Percentiles rank a stretch among this genome's conserved stretches.
Conservation (phyloP, 2,888 invertebrate genomes). For the Ormyrus nitidulus region DNA sequence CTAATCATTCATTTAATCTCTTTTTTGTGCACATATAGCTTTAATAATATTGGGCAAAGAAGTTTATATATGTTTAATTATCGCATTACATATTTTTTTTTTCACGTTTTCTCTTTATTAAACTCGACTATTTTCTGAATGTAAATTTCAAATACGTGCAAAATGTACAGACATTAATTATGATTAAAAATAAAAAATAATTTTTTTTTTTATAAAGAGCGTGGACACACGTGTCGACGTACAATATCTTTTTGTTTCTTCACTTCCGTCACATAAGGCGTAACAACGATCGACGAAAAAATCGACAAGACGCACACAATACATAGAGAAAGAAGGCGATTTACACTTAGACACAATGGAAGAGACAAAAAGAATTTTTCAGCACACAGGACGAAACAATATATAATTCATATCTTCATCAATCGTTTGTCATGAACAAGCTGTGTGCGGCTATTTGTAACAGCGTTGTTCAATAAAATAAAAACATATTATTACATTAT, state of each 20-base stretch:
- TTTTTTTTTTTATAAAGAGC: constrained; percentile 20
- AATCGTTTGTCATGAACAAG: constrained; percentile 12
- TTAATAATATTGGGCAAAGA: not conserved
- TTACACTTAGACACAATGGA: not conserved
- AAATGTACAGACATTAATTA: constrained; percentile 55
- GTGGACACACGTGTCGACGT: constrained; percentile 34
- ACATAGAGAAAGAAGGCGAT: constrained; percentile 11
- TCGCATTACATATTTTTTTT: not conserved
- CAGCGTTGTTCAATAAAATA: not conserved
- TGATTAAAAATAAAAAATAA: constrained; percentile 52
- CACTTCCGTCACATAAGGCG: constrained; percentile 22
- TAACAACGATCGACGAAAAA: constrained; percentile 46
- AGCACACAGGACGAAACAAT: constrained; percentile 18
- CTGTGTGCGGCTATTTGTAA: constrained; percentile 32
- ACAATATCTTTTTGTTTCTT: constrained; percentile 33
- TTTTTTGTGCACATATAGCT: constrained; percentile 47
- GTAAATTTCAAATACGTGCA: constrained; percentile 54
- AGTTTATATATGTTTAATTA: no score
- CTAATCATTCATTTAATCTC: constrained; percentile 10
- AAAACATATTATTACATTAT: not conserved
- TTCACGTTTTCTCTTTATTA: not conserved
- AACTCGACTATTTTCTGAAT: constrained; percentile 45
- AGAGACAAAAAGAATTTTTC: not conserved
- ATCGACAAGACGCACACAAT: constrained; percentile 47
- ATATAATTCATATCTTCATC: not conserved